A percentile compares a stretch with the other conserved stretches of the same genome.
Conservation (phyloP, 2,113 vertebrate species). For the Campylomormyrus numenius region DNA sequence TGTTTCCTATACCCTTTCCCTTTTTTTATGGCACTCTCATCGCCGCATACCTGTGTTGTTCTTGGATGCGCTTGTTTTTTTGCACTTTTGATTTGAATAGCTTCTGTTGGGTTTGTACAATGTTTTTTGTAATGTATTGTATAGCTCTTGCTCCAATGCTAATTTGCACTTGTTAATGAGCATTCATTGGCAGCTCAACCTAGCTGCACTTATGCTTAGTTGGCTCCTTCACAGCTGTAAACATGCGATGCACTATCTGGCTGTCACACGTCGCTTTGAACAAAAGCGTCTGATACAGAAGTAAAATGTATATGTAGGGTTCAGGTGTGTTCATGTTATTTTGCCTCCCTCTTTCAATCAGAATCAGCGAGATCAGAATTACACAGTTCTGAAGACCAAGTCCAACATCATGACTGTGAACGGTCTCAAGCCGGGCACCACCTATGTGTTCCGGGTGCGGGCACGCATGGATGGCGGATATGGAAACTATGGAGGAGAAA, state of each 20-base stretch:
- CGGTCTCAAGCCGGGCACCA: conserved; percentile 69
- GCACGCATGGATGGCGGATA: conserved; percentile 67
- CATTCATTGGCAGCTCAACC: not conserved
- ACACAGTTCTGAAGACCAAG: conserved; percentile 70
- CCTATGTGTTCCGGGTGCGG: conserved; percentile 69
- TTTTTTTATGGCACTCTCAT: not conserved
- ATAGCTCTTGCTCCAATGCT: not conserved
- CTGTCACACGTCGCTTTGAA: not conserved
- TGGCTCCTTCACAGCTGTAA: not conserved
- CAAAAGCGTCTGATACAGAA: not conserved
- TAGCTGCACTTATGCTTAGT: not conserved
- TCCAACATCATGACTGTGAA: conserved; percentile 73
- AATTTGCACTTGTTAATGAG: not conserved
- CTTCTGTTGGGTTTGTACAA: not conserved
- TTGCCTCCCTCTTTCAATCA: conserved; percentile 29
- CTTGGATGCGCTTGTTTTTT: not conserved
- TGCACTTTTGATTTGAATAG: not conserved
- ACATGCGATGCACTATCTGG: not conserved
- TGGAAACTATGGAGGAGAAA: conserved; percentile 69
- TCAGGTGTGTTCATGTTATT: not conserved
- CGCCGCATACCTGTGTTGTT: not conserved
- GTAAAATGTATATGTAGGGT: not conserved
- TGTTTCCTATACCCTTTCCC: not conserved
- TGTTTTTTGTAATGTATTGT: not conserved
- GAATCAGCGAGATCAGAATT: conserved; percentile 76